Conservation (phyloP, 1,140 invertebrate genomes). For the Heliconius hermathena region DNA sequence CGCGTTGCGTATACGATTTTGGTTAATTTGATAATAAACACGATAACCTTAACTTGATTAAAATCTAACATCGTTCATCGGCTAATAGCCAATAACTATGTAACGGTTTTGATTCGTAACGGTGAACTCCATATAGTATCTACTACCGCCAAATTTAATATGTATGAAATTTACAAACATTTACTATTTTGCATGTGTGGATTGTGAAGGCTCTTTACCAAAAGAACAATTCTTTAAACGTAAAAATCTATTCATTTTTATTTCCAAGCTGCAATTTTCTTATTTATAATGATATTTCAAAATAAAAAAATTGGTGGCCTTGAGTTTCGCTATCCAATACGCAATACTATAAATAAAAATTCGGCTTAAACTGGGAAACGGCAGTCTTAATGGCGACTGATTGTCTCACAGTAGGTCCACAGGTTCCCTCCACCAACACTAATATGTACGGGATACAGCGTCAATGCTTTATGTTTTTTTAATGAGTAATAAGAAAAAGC, state of each 20-base stretch:
- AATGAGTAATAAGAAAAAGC: too few relatives aligned
- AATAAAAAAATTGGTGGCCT: background rate
- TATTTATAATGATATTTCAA: too few relatives aligned
- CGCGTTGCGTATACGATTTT: background rate
- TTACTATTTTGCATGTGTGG: background rate
- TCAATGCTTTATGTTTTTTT: too few relatives aligned
- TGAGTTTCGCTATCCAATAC: background rate
- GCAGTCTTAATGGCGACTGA: background rate
- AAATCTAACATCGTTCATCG: background rate
- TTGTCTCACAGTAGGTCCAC: background rate
- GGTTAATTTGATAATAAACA: conserved; percentile 15
- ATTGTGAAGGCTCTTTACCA: too few relatives aligned
- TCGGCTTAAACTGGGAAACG: background rate
- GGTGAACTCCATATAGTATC: conserved; percentile 4
- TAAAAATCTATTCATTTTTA: too few relatives aligned
- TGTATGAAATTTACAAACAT: too few relatives aligned
- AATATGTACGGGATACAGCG: too few relatives aligned
- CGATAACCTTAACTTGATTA: conserved; percentile 17
- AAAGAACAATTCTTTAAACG: too few relatives aligned
- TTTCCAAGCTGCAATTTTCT: too few relatives aligned
- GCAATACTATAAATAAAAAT: background rate
- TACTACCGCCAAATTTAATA: too few relatives aligned
- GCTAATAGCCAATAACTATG: conserved; percentile 17
- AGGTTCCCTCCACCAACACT: background rate
- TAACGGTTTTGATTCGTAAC: conserved; percentile 23